Evolutionary conservation across 2,113 vertebrate species (phyloP).

Genomic region (Campylomormyrus numenius): DNA sequence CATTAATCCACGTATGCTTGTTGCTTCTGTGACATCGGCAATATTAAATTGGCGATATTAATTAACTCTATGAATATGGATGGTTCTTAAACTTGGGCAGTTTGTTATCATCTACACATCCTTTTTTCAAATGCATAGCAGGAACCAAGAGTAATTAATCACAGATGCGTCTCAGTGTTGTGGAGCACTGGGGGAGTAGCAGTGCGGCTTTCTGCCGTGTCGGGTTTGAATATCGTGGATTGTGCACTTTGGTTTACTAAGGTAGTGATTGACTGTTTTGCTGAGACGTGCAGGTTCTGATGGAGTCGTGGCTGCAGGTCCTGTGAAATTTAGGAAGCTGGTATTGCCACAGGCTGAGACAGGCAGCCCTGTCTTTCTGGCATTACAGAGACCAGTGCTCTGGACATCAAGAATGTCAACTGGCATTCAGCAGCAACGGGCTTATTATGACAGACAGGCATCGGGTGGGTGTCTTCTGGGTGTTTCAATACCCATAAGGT

Average conservation of each 20-base stretch:
- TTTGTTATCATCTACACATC: not conserved
- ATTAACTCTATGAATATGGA: conserved; percentile 5
- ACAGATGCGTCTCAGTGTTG: not conserved
- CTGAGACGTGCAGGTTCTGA: not conserved
- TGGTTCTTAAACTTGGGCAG: not conserved
- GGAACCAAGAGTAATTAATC: not conserved
- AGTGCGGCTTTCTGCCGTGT: not conserved
- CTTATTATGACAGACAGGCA: not conserved
- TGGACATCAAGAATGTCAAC: not conserved
- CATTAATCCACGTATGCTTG: not conserved
- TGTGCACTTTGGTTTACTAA: not conserved
- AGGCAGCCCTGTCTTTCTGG: not conserved
- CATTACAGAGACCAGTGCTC: not conserved
- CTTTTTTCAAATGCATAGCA: not conserved
- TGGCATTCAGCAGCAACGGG: not conserved
- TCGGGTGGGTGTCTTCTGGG: not conserved
- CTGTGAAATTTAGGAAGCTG: not conserved
- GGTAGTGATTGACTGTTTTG: not conserved
- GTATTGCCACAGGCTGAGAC: not conserved
- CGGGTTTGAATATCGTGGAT: not conserved
- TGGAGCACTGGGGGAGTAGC: not conserved
- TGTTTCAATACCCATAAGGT: not conserved
- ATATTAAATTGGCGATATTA: not conserved
- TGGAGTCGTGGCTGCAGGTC: not conserved
- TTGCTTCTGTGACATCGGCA: not conserved